These are phyloP conservation scores for Drosophila dives DNA, from an alignment of 2,888 invertebrate genomes.

Conservation along the genomic window DNA sequence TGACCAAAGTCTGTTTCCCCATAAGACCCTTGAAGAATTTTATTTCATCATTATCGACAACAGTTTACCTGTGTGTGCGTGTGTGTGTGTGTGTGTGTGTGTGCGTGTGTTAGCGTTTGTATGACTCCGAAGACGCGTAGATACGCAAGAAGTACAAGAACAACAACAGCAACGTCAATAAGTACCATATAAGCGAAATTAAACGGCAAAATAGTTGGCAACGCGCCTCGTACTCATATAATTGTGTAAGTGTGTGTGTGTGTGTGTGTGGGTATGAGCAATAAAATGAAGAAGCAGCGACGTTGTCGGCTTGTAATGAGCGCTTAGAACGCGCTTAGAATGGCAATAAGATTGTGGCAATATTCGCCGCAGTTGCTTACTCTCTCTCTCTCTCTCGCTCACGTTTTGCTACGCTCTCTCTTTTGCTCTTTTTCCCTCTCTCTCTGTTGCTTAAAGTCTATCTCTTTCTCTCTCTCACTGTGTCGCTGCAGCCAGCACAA, in stretches of 20 bases:
- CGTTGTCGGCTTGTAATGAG: slow-evolving; percentile 57
- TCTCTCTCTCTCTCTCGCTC: slow-evolving; percentile 10
- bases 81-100: slow-evolving; percentile 10
- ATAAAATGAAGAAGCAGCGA: slow-evolving; percentile 53
- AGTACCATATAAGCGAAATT: slow-evolving; percentile 79
- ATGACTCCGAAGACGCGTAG: slow-evolving; percentile 49
- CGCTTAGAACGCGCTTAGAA: slow-evolving; percentile 80
- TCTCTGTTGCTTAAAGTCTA: neutral
- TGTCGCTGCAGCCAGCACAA: slow-evolving; percentile 27
- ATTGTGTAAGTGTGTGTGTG: neutral
- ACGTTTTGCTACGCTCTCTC: neutral
- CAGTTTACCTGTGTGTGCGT: neutral
- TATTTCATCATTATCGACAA: slow-evolving; percentile 69
- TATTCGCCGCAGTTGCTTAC: slow-evolving; percentile 15
- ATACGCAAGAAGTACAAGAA: slow-evolving; percentile 56
- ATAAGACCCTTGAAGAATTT: slow-evolving; percentile 61
- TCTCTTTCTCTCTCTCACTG: slow-evolving; percentile 2
- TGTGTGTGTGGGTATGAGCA: slow-evolving; percentile 33
- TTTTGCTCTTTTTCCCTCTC: neutral
- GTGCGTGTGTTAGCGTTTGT: slow-evolving; percentile 24
- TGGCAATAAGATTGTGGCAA: slow-evolving; percentile 75
- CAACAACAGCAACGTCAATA: slow-evolving; percentile 48
- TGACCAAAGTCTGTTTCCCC: slow-evolving; percentile 41
- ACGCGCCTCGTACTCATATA: slow-evolving; percentile 55
- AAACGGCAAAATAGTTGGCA: slow-evolving; percentile 81